Evolutionary conservation across 1,140 invertebrate genomes (phyloP).

Genomic region (Temnothorax longispinosus): DNA sequence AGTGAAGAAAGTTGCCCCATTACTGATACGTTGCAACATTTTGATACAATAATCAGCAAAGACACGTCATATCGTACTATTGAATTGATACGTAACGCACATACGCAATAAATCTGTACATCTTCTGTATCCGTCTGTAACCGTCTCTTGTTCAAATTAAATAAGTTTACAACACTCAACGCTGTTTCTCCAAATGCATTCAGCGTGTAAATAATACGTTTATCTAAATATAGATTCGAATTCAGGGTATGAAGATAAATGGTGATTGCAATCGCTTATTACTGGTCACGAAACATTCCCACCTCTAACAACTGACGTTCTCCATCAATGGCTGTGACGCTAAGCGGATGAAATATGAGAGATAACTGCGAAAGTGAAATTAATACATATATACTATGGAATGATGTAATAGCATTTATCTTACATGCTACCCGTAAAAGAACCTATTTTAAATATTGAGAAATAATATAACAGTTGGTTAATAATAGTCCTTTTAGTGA

Average conservation of each 20-base stretch:
- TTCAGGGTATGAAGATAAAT: neutral
- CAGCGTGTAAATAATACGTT: neutral
- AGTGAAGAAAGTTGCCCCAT: too few relatives aligned
- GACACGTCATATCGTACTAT: too few relatives aligned
- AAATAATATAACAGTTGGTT: neutral
- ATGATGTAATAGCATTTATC: neutral
- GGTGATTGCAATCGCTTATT: neutral
- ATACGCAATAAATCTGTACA: neutral
- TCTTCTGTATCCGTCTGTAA: neutral
- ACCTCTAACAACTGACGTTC: neutral
- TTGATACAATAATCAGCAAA: too few relatives aligned
- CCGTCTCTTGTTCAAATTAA: neutral
- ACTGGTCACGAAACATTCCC: neutral
- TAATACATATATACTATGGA: neutral
- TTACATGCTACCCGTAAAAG: neutral
- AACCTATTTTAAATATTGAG: conserved; percentile 2
- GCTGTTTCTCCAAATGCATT: neutral
- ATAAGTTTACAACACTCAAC: neutral
- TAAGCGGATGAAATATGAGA: neutral
- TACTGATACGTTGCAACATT: too few relatives aligned
- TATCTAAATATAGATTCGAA: neutral
- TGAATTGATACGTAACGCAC: too few relatives aligned
- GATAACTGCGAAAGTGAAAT: neutral
- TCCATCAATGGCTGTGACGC: neutral
- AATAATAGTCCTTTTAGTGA: neutral